Base-by-base conservation (phyloP, 2,797 vertebrate genomes). In the Silurus lanzhouensis region DNA sequence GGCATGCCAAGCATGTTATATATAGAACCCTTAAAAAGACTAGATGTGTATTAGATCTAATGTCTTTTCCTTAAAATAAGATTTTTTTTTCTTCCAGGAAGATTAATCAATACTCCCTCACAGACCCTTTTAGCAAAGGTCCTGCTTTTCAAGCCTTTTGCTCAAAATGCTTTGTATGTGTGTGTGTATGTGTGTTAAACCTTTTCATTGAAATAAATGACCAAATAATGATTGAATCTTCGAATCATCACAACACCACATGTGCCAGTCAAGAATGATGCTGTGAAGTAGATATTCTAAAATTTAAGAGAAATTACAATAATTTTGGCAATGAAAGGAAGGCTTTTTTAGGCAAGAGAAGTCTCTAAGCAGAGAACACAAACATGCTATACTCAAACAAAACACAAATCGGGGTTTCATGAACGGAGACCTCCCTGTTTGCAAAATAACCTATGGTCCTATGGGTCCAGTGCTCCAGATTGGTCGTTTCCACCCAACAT, bases 261-360 rank as follows among this genome's bases (percentile, higher is more conserved):
- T 71, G 83, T n/a, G 84, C 31, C 66, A 48, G 70, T 74, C 44
- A 15, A 48, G 81, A 82, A 61, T n/a, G n/a, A 68, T 71, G 58
- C 68, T 67, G 15, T 81, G 66, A 86, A 84, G 10, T 2, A 19
- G n/a, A 52, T 87, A 88, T 85, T 87, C 58, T 75, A 63, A 60
- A 71, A 84, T 76, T 72, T n/a, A 61, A 66, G 81, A 83, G 57
- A 85, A 71, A 77, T 83, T 78, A 71, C 83, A 85, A 8, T 85
- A 55, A 83, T 85, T 74, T 82, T 74, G 70, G 17, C 44, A 20
- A 55, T 10, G 20, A 22, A 82, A 60, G 48, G 27, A 44, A 70
- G 25, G 63, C 63, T 78, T 86, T 83, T 86, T 86, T 55, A 76
- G 81, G 72, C 8, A 6, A 52, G 17, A 17, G 52, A 61, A 68